Evolutionary conservation across 2,113 vertebrate species (phyloP), one percentile per base, ranked within the genome.

Genomic region (Psammodynastes pulverulentus): DNA sequence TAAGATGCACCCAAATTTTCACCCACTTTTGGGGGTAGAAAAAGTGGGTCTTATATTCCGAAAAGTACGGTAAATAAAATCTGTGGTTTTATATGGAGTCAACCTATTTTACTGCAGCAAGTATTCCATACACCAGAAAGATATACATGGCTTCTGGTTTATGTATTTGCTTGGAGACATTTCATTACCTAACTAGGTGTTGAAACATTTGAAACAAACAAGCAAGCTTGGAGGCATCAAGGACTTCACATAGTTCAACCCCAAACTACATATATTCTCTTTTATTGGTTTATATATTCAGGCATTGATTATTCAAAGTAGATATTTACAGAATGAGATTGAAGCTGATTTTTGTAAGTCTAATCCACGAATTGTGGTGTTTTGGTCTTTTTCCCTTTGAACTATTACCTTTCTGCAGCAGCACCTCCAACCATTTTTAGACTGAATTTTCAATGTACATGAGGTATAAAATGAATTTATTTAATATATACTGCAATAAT

Each of bases 401-500:
- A 19, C 56, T 15, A n/a, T 56, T n/a, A 7, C n/a, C n/a, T 51
- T 48, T n/a, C 45, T 58, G 29, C 21, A 21, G 58, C 19, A 10
- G n/a, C 39, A 51, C 23, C 34, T 67, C 23, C 23, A 67, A 49
- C 34, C 23, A 43, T 4, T 87, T 43, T 91, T 29, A 29, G 51
- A 52, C 13, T 17, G 3, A 17, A 8, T 3, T 85, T 91, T 67
- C 26, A 56, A 45, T 15, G 46, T 85, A 45, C 48, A 7, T 85
- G 88, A 93, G 92, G 72, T 94, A 90, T 95, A 52, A 56, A 88
- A 29, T 94, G 89, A 93, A 87, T 85, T 86, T 93, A 12, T 90
- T 0, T 89, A 21, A 34, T 54, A 52, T 88, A 93, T 96, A 92
- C 97, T 97, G 94, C 97, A 97, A 93, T 97, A 97, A 89, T 97